Conservation (phyloP, 2,888 invertebrate species). For the Melieria omissa region DNA sequence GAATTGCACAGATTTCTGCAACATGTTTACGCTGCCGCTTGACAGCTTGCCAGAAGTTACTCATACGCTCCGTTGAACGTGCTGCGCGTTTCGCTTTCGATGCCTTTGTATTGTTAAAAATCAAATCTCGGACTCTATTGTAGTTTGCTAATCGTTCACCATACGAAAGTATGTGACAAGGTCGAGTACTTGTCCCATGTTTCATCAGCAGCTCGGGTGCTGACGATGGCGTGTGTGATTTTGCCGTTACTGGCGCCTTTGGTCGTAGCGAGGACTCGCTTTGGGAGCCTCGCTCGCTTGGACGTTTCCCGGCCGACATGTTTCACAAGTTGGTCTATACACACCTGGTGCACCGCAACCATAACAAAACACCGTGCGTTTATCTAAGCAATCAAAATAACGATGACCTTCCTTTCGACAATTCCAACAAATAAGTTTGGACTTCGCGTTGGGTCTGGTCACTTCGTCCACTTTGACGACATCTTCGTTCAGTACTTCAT, state of each 20-base stretch:
- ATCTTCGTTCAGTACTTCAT: not conserved
- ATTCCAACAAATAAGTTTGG: constrained; percentile 21
- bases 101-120: not conserved
- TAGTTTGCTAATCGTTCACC: constrained; percentile 17
- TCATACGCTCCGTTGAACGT: not conserved
- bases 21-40: constrained; percentile 9
- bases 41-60: constrained; percentile 22
- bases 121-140: not conserved
- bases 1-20: constrained; percentile 6
- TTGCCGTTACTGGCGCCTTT: not conserved
- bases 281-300: constrained; percentile 22
- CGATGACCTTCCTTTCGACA: constrained; percentile 29
- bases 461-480: not conserved
- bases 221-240: not conserved
- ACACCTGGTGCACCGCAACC: constrained; percentile 26
- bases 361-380: constrained; percentile 23
- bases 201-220: not conserved
- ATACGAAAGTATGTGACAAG: constrained; percentile 13
- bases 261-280: constrained; percentile 14
- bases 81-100: not conserved
- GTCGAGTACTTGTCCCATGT: not conserved
- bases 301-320: constrained; percentile 28
- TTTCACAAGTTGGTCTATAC: constrained; percentile 25
- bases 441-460: not conserved
- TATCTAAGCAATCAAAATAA: constrained; percentile 29